Conservation (phyloP, 2,888 invertebrate species). For the Crematogaster levior region DNA sequence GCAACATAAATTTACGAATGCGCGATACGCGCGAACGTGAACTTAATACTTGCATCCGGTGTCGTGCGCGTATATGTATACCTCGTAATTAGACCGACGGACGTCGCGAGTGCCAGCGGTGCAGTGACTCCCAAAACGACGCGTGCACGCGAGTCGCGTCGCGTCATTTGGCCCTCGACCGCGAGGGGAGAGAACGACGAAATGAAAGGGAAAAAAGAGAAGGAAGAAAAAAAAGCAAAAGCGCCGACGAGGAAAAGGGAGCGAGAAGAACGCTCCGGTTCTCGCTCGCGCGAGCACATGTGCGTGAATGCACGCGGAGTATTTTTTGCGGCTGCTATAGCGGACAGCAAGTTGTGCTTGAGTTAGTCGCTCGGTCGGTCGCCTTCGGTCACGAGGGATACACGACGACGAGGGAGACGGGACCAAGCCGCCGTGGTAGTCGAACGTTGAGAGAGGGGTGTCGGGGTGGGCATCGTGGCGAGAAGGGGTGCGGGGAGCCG, state of each 20-base stretch:
- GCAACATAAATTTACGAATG: not conserved
- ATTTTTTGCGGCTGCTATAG: slow-evolving; percentile 71
- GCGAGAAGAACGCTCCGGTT: slow-evolving; percentile 7
- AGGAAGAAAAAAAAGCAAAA: not conserved
- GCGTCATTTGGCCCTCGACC: slow-evolving; percentile 25
- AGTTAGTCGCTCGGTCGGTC: slow-evolving; percentile 75
- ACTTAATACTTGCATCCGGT: not conserved
- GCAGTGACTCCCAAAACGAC: slow-evolving; percentile 36
- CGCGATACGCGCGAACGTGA: not conserved
- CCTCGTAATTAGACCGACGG: slow-evolving; percentile 45
- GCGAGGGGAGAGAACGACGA: slow-evolving; percentile 3
- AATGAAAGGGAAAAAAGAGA: slow-evolving; percentile 15
- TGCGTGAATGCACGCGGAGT: slow-evolving; percentile 78
- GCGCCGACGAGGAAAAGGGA: slow-evolving; percentile 22
- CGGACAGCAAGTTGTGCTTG: slow-evolving; percentile 76
- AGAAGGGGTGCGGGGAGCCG: not conserved
- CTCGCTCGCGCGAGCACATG: slow-evolving; percentile 63
- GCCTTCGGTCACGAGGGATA: slow-evolving; percentile 70
- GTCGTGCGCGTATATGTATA: not conserved
- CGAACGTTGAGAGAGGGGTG: slow-evolving; percentile 20
- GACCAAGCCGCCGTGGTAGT: slow-evolving; percentile 19
- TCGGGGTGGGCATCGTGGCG: not conserved
- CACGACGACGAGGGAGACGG: slow-evolving; percentile 19
- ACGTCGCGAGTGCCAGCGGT: slow-evolving; percentile 6
- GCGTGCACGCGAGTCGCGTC: slow-evolving; percentile 12